Base-by-base conservation (phyloP, 2,113 vertebrate species). In the Periophthalmodon schlosseri region DNA sequence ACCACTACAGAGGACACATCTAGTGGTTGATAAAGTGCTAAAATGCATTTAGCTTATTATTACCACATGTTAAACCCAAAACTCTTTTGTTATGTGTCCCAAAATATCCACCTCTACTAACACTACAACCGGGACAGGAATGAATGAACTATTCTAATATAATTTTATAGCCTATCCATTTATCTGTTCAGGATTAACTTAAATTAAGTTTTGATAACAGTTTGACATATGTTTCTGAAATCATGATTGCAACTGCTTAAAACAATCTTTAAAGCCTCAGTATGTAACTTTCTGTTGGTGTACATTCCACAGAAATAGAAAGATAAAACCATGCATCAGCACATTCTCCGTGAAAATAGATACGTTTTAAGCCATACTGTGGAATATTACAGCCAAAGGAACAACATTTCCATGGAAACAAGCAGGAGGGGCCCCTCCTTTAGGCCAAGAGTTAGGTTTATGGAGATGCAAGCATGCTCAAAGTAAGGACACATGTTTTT, bases 1-100 rank as follows among this genome's bases (percentile, higher is more conserved):
- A 67, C 39, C 73, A 70, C 39, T 44, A 10, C 76, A 69, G 52
- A 58, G 70, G 50, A n/a, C 33, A 52, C 18, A 44, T 44, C 39
- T 44, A 39, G 34, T 52, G 50, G 36, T 39, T 5, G 36, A 9
- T 39, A 52, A 15, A 20, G 15, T 18, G 16, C 50, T 54, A n/a
- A n/a, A 20, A 49, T 54, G 16, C 7, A 20, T 20, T n/a, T 54
- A 2, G 8, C 7, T 54, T 54, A n/a, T 54, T 54, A 54, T 1
- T n/a, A 54, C 20, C 18, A 6, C 50, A 54, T 54, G 18, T 54
- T n/a, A 18, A 44, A n/a, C 50, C 20, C 14, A 18, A 33, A 61
- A 61, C 23, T 28, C 18, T n/a, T 20, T 54, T 54, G 6, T 54
- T 54, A 20, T 20, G 18, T 20, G 50, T 54, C 50, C 18, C 47